Evolutionary conservation across 1,140 invertebrate species (phyloP).

Genomic region (Cryptotermes secundus): DNA sequence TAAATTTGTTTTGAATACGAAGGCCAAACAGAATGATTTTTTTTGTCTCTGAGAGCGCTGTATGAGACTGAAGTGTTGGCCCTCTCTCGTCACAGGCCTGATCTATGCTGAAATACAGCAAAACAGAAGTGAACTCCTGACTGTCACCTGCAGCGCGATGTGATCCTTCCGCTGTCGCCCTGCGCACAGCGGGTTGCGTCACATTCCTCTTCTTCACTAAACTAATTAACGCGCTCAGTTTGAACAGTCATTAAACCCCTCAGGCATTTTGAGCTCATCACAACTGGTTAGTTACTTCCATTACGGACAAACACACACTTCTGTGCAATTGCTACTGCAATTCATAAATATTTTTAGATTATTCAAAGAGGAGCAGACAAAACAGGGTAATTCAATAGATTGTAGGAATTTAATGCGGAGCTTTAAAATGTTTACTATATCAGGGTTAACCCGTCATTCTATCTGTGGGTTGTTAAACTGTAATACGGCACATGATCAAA

Average conservation of each 20-base stretch:
- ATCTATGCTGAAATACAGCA: too few relatives aligned
- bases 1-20: too few relatives aligned
- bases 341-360: constrained; percentile 7
- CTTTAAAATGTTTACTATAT: background rate
- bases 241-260: constrained; percentile 6
- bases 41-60: too few relatives aligned
- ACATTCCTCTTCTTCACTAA: background rate
- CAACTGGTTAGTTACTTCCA: constrained; percentile 8
- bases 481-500: background rate
- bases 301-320: background rate
- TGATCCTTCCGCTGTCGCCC: too few relatives aligned
- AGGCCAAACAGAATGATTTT: too few relatives aligned
- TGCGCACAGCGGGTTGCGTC: too few relatives aligned
- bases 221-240: background rate
- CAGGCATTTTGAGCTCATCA: constrained; percentile 17
- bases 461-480: constrained; percentile 3
- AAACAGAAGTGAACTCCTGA: too few relatives aligned
- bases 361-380: background rate
- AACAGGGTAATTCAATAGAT: background rate
- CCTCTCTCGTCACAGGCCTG: too few relatives aligned
- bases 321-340: background rate
- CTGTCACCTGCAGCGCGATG: too few relatives aligned
- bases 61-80: too few relatives aligned
- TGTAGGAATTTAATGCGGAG: background rate
- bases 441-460: background rate